These are phyloP conservation scores for Allobates femoralis DNA, from an alignment of 2,797 vertebrate genomes.

Conservation along the genomic window DNA sequence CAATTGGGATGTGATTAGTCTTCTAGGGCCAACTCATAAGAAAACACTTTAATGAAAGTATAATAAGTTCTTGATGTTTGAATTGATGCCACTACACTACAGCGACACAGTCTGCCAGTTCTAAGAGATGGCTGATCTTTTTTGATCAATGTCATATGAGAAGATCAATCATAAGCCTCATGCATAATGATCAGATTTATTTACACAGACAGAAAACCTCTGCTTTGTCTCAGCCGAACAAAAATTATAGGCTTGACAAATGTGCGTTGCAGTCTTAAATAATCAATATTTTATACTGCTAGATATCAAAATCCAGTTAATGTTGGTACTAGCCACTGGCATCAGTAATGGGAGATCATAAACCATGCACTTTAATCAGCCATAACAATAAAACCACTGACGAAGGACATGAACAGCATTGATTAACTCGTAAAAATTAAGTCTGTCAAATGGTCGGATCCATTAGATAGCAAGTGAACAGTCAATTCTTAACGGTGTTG, in stretches of 20 bases:
- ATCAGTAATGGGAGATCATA: not conserved
- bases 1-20: conserved; percentile 18
- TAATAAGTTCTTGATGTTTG: conserved; percentile 28
- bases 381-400: no score
- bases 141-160: conserved; percentile 27
- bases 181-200: conserved; percentile 43
- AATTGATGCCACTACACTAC: conserved; percentile 3
- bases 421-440: no score
- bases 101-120: conserved; percentile 23
- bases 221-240: conserved; percentile 19
- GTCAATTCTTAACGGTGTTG: no score
- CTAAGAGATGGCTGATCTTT: conserved; percentile 14
- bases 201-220: conserved; percentile 15
- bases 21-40: conserved; percentile 25
- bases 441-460: no score
- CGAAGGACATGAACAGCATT: no score
- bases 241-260: not conserved
- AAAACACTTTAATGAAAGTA: conserved; percentile 33
- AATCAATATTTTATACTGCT: conserved; percentile 1
- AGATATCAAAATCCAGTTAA: conserved; percentile 4
- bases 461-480: no score
- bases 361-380: not conserved
- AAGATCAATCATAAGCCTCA: conserved; percentile 35
- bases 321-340: not conserved
- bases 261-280: not conserved